Evolutionary conservation across 2,888 invertebrate genomes (phyloP).

Genomic region (Melinaea menophilus): DNA sequence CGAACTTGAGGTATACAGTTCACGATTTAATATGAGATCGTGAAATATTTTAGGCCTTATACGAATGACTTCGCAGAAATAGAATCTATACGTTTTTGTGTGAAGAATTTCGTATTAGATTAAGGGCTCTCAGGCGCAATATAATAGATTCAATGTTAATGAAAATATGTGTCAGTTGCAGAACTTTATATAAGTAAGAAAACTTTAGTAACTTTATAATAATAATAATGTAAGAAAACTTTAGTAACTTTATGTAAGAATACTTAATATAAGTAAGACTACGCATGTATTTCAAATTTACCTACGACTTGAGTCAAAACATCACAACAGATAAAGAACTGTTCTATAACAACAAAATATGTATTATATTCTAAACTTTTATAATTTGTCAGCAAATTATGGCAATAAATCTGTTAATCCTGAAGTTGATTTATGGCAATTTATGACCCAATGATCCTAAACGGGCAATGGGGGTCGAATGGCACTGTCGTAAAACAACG

Average conservation of each 20-base stretch:
- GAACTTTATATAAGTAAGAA: too few relatives aligned
- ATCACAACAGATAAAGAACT: background rate
- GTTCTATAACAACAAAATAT: background rate
- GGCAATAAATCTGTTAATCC: background rate
- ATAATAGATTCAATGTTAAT: too few relatives aligned
- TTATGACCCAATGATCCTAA: background rate
- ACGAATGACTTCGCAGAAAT: slow-evolving; percentile 14
- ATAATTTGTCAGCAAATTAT: background rate
- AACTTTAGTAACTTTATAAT: too few relatives aligned
- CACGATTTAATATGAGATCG: slow-evolving; percentile 19
- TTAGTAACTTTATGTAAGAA: too few relatives aligned
- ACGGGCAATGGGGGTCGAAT: background rate
- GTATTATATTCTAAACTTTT: background rate
- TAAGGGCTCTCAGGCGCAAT: too few relatives aligned
- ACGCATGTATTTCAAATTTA: too few relatives aligned
- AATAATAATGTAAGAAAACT: too few relatives aligned
- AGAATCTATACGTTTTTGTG: slow-evolving; percentile 5
- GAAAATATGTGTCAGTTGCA: too few relatives aligned
- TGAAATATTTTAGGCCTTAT: slow-evolving; percentile 16
- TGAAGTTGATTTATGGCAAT: slow-evolving; percentile 1
- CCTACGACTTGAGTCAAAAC: too few relatives aligned
- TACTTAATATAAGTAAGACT: too few relatives aligned
- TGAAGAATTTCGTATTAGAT: background rate
- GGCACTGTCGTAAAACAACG: background rate
- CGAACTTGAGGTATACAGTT: slow-evolving; percentile 10